Evolutionary conservation across 2,797 vertebrate genomes (phyloP), one percentile per base, ranked within the genome.

Genomic region (Poecilia picta): DNA sequence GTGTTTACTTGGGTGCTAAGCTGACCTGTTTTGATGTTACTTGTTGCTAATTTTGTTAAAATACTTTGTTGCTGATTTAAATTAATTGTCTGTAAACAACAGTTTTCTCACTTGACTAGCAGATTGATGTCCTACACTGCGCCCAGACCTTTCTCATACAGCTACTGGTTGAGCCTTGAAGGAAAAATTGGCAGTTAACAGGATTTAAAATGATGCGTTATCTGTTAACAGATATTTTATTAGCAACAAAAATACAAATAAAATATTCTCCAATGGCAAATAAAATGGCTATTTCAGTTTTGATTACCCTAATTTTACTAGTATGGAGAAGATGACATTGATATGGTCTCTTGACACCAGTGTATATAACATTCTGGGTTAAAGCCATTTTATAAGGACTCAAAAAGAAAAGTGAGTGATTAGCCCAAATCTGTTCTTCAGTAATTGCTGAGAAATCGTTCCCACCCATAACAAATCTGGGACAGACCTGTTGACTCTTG

Each of bases 401-500:
- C n/a, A 45, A 75, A 33, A 33, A 51, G 15, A 78, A 55, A 46
- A 41, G 5, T 3, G 36, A 45, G 2, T 3, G 41, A 47, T 73
- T 10, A 53, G 51, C 68, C 51, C 28, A 36, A 47, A 43, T 73
- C 31, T 39, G 13, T 57, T 39, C n/a, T 47, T 75, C 2, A 72
- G 5, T 74, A 5, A 46, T 4, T n/a, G 3, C n/a, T 28, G 47
- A 5, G n/a, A 53, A 76, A 62, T 71, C 12, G 47, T 78, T 76
- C 33, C 11, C 49, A 78, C 18, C 57, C 20, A n/a, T 46, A 6
- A 16, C 28, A 79, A 72, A 71, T 53, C 43, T 75, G n/a, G 74
- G 45, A 43, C 13, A 39, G 28, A 5, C 76, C 31, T 81, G 47
- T 87, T 72, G 46, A 51, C 62, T 77, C 59, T 51, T 57, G 74